These are phyloP conservation scores for Sphaeridia pumilis DNA, from an alignment of 2,888 invertebrate genomes.

Conservation along the genomic window DNA sequence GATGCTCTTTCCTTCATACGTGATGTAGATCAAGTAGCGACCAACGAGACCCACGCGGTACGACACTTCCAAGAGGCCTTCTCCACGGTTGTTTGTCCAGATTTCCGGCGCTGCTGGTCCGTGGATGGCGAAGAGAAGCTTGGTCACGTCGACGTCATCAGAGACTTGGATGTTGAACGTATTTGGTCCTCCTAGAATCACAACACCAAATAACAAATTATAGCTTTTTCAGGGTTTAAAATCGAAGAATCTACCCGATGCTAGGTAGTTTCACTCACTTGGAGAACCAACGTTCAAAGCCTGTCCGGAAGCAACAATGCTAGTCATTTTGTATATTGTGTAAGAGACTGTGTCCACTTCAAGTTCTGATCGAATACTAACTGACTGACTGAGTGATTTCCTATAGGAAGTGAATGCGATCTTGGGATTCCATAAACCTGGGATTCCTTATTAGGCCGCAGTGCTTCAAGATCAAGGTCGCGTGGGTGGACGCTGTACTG, in stretches of 20 bases:
- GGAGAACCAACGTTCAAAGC: constrained; percentile 17
- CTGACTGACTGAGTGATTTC: too few species aligned
- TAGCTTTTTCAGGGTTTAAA: too few species aligned
- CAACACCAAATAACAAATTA: too few species aligned
- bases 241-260: too few species aligned
- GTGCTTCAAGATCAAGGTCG: too few species aligned
- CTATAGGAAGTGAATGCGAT: too few species aligned
- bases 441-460: too few species aligned
- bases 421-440: too few species aligned
- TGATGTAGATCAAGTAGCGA: constrained; percentile 17
- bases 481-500: too few species aligned
- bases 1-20: constrained; percentile 16
- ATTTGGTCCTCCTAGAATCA: constrained; percentile 15
- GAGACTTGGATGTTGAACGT: constrained; percentile 16
- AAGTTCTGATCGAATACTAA: too few species aligned
- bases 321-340: not conserved
- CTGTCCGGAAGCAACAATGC: constrained; percentile 16
- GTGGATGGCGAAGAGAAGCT: constrained; percentile 13
- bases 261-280: constrained; percentile 10
- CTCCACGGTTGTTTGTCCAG: constrained; percentile 19
- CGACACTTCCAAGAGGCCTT: constrained; percentile 16
- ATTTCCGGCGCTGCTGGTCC: constrained; percentile 18
- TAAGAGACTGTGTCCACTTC: too few species aligned
- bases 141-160: constrained; percentile 17
- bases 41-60: constrained; percentile 21